Evolutionary conservation across 2,113 vertebrate species (phyloP), one percentile per base, ranked within the genome.

Genomic region (Nicator chloris): DNA sequence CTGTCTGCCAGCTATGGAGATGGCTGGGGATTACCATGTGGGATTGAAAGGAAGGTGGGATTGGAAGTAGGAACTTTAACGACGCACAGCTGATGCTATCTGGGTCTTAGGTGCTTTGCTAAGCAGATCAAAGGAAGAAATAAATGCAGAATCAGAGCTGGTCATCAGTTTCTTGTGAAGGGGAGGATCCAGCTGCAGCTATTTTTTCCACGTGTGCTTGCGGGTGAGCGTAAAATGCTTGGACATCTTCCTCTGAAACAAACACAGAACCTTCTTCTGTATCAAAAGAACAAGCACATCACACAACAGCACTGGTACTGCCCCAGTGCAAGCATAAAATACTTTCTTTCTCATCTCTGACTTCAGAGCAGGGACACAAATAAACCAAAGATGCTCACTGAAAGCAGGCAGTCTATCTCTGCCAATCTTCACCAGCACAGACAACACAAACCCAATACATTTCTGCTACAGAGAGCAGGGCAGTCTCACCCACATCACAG

Each of bases 191-290:
- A 86, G 56, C 61, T 77, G 71, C 54, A 84, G 42, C 64, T 75
- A 3, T 50, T 82, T 69, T 70, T 82, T 39, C 28, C 47, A 75
- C 4, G 2, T 13, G 26, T 53, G 88, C 22, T 44, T 63, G 37
- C 9, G 0, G 1, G 13, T 1, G 0, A 28, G 14, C 2, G 0
- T 24, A 69, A 77, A 94, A 94, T 7, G 26, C 30, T 31, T 45
- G 35, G 30, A 61, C 10, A 33, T 35, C 24, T 82, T 87, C 45
- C 76, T 63, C 63, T 1, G 2, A 83, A 91, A n/a, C 20, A 69
- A 65, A 82, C 31, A 77, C 26, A 93, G 53, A 90, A 61, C 35
- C 28, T 50, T 42, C 57, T 60, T 53, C 63, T 53, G 10, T 44
- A 75, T 13, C 44, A 66, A 65, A 64, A 59, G 57, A 51, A 82